phyloP scores from a whole-genome alignment of 2,797 vertebrate genomes.

The Aldrovandia affinis region DNA sequence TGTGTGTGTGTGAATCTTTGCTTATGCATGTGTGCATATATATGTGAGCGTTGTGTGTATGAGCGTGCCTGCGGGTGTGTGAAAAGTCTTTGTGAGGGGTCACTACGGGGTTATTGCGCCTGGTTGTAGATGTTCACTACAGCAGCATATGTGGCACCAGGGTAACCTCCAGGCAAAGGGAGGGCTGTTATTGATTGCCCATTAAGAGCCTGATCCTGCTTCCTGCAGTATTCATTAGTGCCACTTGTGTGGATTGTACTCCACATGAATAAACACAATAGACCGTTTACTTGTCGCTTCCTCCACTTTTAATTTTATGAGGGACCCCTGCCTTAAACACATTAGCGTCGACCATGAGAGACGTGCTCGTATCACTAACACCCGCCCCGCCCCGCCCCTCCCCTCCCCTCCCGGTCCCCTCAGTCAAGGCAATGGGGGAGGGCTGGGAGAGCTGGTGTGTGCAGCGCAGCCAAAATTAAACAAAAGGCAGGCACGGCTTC shows the following conservation, averaged over 20 bases:
- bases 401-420: neutral
- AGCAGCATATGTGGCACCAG: neutral
- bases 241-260: slow-evolving; percentile 40
- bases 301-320: neutral
- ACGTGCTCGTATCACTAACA: neutral
- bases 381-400: neutral
- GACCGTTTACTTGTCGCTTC: slow-evolving; percentile 13
- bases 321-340: neutral
- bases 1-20: too few relatives aligned
- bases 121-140: too few relatives aligned
- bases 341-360: neutral
- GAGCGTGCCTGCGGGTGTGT: too few relatives aligned
- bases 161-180: slow-evolving; percentile 38
- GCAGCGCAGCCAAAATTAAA: neutral
- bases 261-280: slow-evolving; percentile 35
- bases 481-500: slow-evolving; percentile 22
- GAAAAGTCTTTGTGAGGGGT: too few relatives aligned
- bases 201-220: slow-evolving; percentile 49
- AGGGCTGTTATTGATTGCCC: slow-evolving; percentile 46
- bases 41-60: too few relatives aligned
- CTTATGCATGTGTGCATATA: too few relatives aligned
- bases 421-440: neutral
- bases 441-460: neutral
- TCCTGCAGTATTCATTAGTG: slow-evolving; percentile 53
- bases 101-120: too few relatives aligned